phyloP scores from a whole-genome alignment of 53 echinoderm and acorn worm genomes.

The Luidia sarsii region DNA sequence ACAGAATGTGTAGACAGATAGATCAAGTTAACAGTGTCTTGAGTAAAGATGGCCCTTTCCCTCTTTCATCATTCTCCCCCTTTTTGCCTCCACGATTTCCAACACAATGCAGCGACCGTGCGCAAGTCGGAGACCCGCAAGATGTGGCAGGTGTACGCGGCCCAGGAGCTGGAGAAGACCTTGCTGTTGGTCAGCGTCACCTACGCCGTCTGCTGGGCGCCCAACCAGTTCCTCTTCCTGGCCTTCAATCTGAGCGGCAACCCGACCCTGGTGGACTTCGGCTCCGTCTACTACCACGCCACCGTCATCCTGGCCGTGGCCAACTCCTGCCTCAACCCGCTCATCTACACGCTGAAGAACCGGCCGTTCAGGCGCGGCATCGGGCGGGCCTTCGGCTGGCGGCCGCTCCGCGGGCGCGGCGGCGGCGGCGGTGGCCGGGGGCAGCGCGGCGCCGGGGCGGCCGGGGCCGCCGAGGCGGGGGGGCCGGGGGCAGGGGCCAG shows the following conservation, averaged over 20 bases:
- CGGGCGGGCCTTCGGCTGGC: constrained; percentile 3
- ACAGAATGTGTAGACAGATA: too few species aligned
- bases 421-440: too few species aligned
- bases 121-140: constrained; percentile 2
- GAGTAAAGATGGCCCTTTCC: too few species aligned
- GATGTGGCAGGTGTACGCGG: constrained; percentile 46
- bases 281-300: constrained; percentile 32
- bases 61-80: too few species aligned
- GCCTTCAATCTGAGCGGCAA: constrained; percentile 33
- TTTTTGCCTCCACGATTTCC: too few species aligned
- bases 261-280: constrained; percentile 17
- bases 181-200: constrained; percentile 50
- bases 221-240: constrained; percentile 53
- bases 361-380: constrained; percentile 32
- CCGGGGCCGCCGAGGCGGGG: constrained; percentile 31
- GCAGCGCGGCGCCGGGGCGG: too few species aligned
- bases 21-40: too few species aligned
- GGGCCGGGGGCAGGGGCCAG: background rate
- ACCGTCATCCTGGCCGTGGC: constrained; percentile 43
- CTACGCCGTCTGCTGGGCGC: constrained; percentile 58
- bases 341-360: constrained; percentile 57
- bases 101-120: too few species aligned
- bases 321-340: constrained; percentile 54
- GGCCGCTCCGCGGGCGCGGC: background rate
- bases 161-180: constrained; percentile 38